These are phyloP conservation scores for Drosophila melanica DNA, from an alignment of 1,140 invertebrate genomes.

Conservation along the genomic window DNA sequence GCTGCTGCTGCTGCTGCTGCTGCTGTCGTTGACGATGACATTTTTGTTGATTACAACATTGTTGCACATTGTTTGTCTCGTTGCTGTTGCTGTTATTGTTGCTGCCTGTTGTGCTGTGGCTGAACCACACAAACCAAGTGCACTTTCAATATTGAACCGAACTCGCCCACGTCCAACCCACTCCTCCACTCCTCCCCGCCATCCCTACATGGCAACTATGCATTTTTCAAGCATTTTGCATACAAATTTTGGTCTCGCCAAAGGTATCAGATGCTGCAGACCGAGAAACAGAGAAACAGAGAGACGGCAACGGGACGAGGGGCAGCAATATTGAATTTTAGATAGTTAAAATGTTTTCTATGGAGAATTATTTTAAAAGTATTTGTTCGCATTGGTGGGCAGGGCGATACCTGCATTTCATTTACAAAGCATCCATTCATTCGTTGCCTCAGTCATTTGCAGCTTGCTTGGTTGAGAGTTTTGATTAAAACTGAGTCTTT, in stretches of 20 bases:
- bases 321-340: conserved; percentile 34
- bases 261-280: conserved; percentile 12
- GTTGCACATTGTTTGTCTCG: conserved; percentile 56
- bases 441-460: not conserved
- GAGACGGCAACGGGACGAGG: too few relatives aligned
- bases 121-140: conserved; percentile 59
- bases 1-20: conserved; percentile 9
- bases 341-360: conserved; percentile 38
- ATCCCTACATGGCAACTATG: conserved; percentile 47
- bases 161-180: conserved; percentile 5
- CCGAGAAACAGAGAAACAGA: not conserved
- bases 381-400: conserved; percentile 3
- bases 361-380: conserved; percentile 22
- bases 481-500: not conserved
- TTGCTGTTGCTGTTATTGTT: conserved; percentile 31
- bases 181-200: not conserved
- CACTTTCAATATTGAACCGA: conserved; percentile 61
- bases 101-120: conserved; percentile 31
- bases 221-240: conserved; percentile 64
- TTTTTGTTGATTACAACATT: conserved; percentile 65
- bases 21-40: conserved; percentile 55
- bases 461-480: not conserved
- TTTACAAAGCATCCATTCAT: conserved; percentile 2
- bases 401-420: not conserved
- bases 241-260: conserved; percentile 48